Base-by-base conservation (phyloP, 2,797 vertebrate genomes). In the Chiloscyllium punctatum region DNA sequence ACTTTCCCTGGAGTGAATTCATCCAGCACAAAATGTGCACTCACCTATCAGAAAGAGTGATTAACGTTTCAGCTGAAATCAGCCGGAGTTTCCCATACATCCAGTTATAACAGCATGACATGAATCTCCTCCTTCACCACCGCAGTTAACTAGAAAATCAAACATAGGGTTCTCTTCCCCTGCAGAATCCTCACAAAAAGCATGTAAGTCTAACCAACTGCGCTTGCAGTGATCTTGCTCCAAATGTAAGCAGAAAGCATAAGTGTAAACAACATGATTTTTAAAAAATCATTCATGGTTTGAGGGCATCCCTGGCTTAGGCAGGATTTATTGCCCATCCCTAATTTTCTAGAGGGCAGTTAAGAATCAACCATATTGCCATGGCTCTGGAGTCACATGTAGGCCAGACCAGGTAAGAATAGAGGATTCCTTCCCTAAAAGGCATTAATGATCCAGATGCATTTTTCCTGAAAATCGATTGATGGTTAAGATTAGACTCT, bases 1-100 rank as follows among this genome's bases (percentile, higher is more conserved):
- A 48, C 71, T 30, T 77, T 71, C 94, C 71, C 94, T 74, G 71
- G 94, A 95, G 71, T 95, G 94, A 74, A 77, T 72, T 74, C 68
- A 94, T 72, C 30, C 42, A 74, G 53, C 94, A 95, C 71, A 51
- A 37, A 74, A 53, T 77, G 33, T 95, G 77, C 51, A 57, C 15
- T 74, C 72, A 72, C 48, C 71, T 42, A 53, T 48, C 11, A 95
- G 23, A 48, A 18, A 25, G 42, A 74, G 71, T 53, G 69, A 95
- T 77, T 77, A 30, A 72, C 53, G 30, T 48, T 94, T 4, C 27
- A 42, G 69, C 48, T 51, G 69, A 94, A 74, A 72, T 33, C 42
- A 42, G 48, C 92, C 6, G 4, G 66, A 94, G 66, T 25, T 94
- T 94, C 25, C 30, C 42, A 51, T 51, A 8, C 94, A 74, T 11